Evolutionary conservation across 2,113 vertebrate species (phyloP).

Genomic region (Xyrauchen texanus): DNA sequence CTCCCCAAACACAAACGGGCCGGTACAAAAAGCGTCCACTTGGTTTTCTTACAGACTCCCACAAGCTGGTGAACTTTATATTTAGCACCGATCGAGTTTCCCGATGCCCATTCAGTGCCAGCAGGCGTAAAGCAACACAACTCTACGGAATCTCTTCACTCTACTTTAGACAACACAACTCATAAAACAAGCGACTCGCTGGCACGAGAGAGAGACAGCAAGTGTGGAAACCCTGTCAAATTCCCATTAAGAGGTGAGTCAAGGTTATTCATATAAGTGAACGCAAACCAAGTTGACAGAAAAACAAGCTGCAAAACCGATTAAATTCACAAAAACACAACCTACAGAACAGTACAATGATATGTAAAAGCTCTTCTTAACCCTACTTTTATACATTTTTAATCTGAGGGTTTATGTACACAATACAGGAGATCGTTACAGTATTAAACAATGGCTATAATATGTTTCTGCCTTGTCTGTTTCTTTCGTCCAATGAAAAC

Average conservation of each 20-base stretch:
- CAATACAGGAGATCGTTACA: too few species aligned
- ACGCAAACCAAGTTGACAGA: background rate
- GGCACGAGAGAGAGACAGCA: background rate
- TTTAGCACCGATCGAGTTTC: constrained; percentile 76
- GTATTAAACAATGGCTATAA: too few species aligned
- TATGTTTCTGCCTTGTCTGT: background rate
- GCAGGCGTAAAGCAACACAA: constrained; percentile 52
- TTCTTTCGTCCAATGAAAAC: background rate
- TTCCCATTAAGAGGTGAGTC: constrained; percentile 18
- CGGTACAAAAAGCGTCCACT: background rate
- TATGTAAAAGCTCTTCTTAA: too few species aligned
- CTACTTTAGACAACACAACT: background rate
- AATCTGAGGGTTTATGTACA: too few species aligned
- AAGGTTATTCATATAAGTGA: background rate
- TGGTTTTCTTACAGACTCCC: constrained; percentile 41
- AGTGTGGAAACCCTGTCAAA: background rate
- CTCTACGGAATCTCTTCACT: constrained; percentile 8
- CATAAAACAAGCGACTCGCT: background rate
- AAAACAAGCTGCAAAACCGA: background rate
- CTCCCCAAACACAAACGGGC: background rate
- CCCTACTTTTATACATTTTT: too few species aligned
- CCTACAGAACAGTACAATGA: too few species aligned
- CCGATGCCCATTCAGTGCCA: constrained; percentile 57
- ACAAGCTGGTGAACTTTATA: constrained; percentile 67
- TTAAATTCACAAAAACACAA: too few species aligned